Percentiles rank a stretch among this genome's conserved stretches.
These are phyloP conservation scores for Ciconia maguari DNA, from an alignment of 2,113 vertebrate species.

Conservation along the genomic window DNA sequence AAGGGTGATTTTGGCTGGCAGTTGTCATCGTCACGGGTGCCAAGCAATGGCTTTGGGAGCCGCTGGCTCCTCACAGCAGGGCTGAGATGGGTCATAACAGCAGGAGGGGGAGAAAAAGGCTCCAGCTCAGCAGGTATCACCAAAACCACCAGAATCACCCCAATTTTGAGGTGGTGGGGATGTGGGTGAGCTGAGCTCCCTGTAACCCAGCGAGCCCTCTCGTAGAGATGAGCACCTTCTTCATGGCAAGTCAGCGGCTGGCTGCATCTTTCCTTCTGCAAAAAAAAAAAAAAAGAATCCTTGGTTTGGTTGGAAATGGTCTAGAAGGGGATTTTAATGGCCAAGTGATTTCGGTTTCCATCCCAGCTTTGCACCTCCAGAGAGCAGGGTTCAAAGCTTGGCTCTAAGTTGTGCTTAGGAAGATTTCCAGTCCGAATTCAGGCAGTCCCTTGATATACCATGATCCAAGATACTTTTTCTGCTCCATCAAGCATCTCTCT, in stretches of 20 bases:
- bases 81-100: background rate
- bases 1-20: rapidly evolving
- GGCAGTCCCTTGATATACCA: background rate
- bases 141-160: background rate
- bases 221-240: background rate
- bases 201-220: background rate
- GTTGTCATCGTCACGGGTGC: rapidly evolving
- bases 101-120: background rate
- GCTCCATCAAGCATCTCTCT: background rate
- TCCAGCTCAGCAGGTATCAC: background rate
- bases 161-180: background rate
- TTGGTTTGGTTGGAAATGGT: background rate
- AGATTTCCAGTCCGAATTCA: background rate
- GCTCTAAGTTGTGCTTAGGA: rapidly evolving
- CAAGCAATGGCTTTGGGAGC: background rate
- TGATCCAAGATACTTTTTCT: background rate
- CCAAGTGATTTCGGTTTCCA: background rate
- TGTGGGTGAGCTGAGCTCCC: background rate
- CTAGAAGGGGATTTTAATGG: background rate
- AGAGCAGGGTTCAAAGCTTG: background rate
- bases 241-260: background rate
- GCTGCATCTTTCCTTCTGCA: rapidly evolving
- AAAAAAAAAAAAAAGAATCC: background rate
- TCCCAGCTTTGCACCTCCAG: background rate
- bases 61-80: rapidly evolving